Evolutionary conservation across 1,140 invertebrate genomes (phyloP).

Genomic region (Ceratoteleas bidentatus): DNA sequence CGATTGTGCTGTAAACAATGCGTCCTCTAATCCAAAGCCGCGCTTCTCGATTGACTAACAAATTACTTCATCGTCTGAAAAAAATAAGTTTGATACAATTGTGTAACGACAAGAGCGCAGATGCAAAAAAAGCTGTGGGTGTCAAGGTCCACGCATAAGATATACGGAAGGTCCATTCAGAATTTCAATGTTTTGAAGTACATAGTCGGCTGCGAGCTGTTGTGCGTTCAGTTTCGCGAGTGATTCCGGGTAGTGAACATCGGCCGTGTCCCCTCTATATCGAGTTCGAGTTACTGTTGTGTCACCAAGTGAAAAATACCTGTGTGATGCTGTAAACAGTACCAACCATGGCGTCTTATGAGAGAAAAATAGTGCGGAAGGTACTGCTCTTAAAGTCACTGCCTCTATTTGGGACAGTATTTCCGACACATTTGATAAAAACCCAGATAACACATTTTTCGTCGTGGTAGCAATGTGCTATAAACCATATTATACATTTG

Average conservation of each 20-base stretch:
- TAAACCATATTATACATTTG: too few relatives aligned
- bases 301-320: neutral
- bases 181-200: conserved; percentile 55
- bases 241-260: conserved; percentile 62
- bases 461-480: too few relatives aligned
- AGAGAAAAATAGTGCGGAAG: conserved; percentile 45
- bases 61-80: conserved; percentile 45
- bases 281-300: neutral
- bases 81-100: conserved; percentile 62
- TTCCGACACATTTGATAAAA: too few relatives aligned
- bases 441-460: too few relatives aligned
- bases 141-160: conserved; percentile 51
- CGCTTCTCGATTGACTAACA: conserved; percentile 52
- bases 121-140: conserved; percentile 62
- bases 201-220: conserved; percentile 25
- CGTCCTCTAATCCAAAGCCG: conserved; percentile 57
- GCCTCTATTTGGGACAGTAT: neutral
- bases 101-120: conserved; percentile 49
- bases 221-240: conserved; percentile 63
- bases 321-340: conserved; percentile 30
- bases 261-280: neutral
- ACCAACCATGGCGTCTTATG: conserved; percentile 42
- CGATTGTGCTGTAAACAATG: conserved; percentile 42
- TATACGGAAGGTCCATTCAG: conserved; percentile 64
- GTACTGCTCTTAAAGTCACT: conserved; percentile 14